phyloP scores from a whole-genome alignment of 2,797 vertebrate species.

The Psittacula derbiana region DNA sequence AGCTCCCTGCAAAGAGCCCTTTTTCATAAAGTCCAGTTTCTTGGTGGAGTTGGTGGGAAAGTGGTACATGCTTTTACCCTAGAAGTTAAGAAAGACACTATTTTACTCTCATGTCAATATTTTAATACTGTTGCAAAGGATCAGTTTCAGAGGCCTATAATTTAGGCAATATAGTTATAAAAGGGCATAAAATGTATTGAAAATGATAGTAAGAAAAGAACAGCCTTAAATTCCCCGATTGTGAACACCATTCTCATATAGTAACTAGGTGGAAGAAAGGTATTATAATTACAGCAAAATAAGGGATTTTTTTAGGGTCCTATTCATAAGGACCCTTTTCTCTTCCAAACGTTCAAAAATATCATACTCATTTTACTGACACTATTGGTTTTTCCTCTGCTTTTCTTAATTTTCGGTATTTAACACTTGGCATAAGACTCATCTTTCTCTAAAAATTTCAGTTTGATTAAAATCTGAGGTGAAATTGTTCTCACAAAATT shows the following conservation, averaged over 20 bases:
- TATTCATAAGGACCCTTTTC: background rate
- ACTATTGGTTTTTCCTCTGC: background rate
- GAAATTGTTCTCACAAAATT: background rate
- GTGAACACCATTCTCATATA: background rate
- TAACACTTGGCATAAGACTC: background rate
- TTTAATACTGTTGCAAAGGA: background rate
- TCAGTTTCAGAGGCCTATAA: background rate
- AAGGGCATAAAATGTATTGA: background rate
- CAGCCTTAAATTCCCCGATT: background rate
- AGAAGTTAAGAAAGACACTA: background rate
- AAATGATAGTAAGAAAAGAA: background rate
- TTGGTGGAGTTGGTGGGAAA: background rate
- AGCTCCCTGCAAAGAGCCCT: fast-evolving
- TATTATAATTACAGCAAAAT: background rate
- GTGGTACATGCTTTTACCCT: background rate
- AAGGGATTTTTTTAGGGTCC: background rate
- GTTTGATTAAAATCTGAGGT: background rate
- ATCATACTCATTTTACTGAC: background rate
- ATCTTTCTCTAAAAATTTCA: background rate
- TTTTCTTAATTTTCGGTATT: background rate
- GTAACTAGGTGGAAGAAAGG: background rate
- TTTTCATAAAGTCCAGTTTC: background rate
- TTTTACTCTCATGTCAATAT: background rate
- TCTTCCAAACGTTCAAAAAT: background rate
- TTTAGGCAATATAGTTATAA: background rate